Conservation (phyloP, 2,888 invertebrate species). For the Dicranocentrus wangi region DNA sequence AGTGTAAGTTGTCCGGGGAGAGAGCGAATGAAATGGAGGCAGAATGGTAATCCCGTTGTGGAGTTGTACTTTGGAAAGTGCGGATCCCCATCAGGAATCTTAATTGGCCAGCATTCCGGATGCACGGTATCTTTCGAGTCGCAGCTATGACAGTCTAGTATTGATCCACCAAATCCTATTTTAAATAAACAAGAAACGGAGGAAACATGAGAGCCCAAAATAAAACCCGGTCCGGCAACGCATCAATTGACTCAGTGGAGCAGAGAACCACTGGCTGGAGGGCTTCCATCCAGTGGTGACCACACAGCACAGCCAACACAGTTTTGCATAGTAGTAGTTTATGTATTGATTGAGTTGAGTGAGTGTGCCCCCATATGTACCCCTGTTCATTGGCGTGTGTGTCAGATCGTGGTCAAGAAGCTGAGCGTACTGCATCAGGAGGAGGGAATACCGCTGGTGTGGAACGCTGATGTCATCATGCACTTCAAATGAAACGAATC, state of each 20-base stretch:
- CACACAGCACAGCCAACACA: no score
- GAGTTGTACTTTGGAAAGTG: constrained; percentile 76
- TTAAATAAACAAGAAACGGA: neutral
- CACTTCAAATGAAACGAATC: constrained; percentile 76
- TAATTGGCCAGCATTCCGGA: constrained; percentile 78
- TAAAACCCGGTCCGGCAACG: no score
- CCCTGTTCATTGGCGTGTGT: constrained; percentile 77
- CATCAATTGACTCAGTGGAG: no score
- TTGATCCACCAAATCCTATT: constrained; percentile 75
- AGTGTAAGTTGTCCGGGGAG: constrained; percentile 77
- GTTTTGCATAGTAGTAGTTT: no score
- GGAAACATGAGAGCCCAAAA: constrained; percentile 15
- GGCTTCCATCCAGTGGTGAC: no score
- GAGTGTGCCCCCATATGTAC: constrained; percentile 68
- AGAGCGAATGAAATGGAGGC: constrained; percentile 77
- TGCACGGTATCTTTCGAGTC: constrained; percentile 76
- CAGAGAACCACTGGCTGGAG: no score
- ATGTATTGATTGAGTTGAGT: no score
- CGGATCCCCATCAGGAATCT: constrained; percentile 77
- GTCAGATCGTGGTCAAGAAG: constrained; percentile 79
- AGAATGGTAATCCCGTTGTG: constrained; percentile 75
- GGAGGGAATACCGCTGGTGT: constrained; percentile 76
- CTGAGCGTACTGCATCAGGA: constrained; percentile 79
- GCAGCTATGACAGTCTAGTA: constrained; percentile 77
- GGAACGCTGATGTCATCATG: constrained; percentile 76